Evolutionary conservation across 2,888 invertebrate genomes (phyloP).

Genomic region (Drosophila affinis): DNA sequence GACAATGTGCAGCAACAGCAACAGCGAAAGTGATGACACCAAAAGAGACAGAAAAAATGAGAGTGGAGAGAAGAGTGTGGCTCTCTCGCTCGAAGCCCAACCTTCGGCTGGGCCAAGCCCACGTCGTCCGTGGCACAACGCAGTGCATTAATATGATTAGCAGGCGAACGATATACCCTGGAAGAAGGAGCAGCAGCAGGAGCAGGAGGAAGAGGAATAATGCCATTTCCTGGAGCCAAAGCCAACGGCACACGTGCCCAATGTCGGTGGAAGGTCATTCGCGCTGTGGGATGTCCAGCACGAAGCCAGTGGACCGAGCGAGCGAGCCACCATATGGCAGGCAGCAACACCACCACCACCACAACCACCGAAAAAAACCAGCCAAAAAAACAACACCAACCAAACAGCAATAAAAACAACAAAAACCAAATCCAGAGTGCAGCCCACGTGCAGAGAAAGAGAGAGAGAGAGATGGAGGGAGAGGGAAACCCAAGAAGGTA

Average conservation of each 20-base stretch:
- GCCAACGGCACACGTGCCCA: slow-evolving; percentile 33
- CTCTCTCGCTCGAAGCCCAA: slow-evolving; percentile 20
- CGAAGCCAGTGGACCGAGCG: background rate
- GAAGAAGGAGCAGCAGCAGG: background rate
- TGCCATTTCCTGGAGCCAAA: slow-evolving; percentile 67
- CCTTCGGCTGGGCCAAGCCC: slow-evolving; percentile 43
- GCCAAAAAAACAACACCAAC: slow-evolving; percentile 22
- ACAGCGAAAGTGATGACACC: slow-evolving; percentile 67
- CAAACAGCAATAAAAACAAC: slow-evolving; percentile 22
- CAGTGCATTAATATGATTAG: slow-evolving; percentile 76
- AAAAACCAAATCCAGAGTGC: slow-evolving; percentile 11
- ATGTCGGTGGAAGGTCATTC: slow-evolving; percentile 67
- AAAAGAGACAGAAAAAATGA: slow-evolving; percentile 14
- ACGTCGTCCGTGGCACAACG: slow-evolving; percentile 21
- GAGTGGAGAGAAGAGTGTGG: background rate
- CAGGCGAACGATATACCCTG: slow-evolving; percentile 28
- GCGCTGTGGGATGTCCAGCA: slow-evolving; percentile 9
- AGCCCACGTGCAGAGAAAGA: slow-evolving; percentile 38
- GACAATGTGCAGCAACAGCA: slow-evolving; percentile 61
- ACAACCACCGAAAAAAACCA: slow-evolving; percentile 18
- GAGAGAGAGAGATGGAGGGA: background rate
- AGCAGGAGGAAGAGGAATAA: slow-evolving; percentile 36
- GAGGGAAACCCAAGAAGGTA: background rate
- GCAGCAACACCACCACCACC: slow-evolving; percentile 1
- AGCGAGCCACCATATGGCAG: slow-evolving; percentile 61